Base-by-base conservation (phyloP, 2,113 vertebrate species). In the Chrysemys picta region DNA sequence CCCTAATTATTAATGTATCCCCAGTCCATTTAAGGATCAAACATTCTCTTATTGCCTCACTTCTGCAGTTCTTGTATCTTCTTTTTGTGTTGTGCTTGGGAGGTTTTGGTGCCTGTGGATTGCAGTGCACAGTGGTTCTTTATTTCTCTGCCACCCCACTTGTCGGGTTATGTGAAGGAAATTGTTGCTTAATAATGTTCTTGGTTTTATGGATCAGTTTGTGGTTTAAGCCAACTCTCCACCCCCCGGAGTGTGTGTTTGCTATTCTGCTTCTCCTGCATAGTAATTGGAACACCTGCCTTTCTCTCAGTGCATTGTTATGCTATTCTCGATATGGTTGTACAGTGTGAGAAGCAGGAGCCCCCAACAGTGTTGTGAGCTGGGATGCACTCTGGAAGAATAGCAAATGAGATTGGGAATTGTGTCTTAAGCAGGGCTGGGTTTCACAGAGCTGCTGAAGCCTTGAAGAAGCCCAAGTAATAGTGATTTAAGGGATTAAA, bases 381-480 rank as follows among this genome's bases (percentile, higher is more conserved):
- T 57, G 47, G 53, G 82, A 93, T 1, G 3, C 35, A 83, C 83
- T 91, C 90, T 89, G 82, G 76, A 69, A 90, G 95, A 84, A 56
- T 12, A 69, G 84, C 52, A 19, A 85, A 49, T 62, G 53, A 92
- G 76, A 35, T 25, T 97, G 88, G 93, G 93, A 95, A 91, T 91
- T 90, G 80, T 90, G 93, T 95, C 53, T 95, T 95, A 95, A 97
- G 80, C 78, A 93, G 82, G 82, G 53, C 42, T 92, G 56, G 12
- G 80, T 38, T 97, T 93, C 78, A 65, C 38, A 69, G 75, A 87
- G 85, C 87, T 94, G 80, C 82, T 88, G 87, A 90, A 95, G 78
- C 89, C 78, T 93, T 84, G 42, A 79, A 80, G 82, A 92, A 91
- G 86, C 85, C 84, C 62, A 91, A 88, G 80, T 3, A 1, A 94